These are phyloP conservation scores for Gadus chalcogrammus DNA, from an alignment of 2,113 vertebrate species.

Conservation along the genomic window DNA sequence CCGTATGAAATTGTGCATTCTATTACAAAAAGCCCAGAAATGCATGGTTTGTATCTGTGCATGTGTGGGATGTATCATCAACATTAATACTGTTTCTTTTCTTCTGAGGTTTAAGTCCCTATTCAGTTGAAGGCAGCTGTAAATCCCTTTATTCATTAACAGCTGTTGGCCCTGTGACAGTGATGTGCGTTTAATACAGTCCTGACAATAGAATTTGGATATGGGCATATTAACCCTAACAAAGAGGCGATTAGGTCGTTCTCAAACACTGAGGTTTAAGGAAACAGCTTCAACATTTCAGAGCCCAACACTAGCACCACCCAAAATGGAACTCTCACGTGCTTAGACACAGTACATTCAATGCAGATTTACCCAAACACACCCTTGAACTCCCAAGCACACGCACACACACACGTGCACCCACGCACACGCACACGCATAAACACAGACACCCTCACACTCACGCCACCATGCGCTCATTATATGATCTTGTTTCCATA, in stretches of 20 bases:
- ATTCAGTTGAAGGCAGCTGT: conserved; percentile 37
- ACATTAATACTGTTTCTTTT: conserved; percentile 27
- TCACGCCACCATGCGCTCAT: neutral
- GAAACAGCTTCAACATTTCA: conserved; percentile 22
- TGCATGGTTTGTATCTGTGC: neutral
- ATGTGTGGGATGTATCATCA: conserved; percentile 23
- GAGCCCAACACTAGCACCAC: neutral
- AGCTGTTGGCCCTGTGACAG: conserved; percentile 56
- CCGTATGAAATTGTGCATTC: neutral
- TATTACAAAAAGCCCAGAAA: neutral
- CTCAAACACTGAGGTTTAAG: conserved; percentile 37
- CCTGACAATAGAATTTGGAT: conserved; percentile 56
- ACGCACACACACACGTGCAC: conserved; percentile 14
- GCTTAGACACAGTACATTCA: too few relatives aligned
- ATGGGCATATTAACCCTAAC: conserved; percentile 54
- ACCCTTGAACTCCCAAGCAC: neutral
- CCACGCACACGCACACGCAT: conserved; percentile 1
- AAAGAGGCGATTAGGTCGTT: conserved; percentile 59
- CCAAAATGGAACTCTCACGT: too few relatives aligned
- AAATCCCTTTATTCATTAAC: conserved; percentile 46
- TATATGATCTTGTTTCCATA: too few relatives aligned
- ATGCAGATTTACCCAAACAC: too few relatives aligned
- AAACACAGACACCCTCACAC: too few relatives aligned
- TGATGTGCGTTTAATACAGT: conserved; percentile 59
- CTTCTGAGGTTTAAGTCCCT: conserved; percentile 19